Evolutionary conservation across 2,888 invertebrate species (phyloP).

Genomic region (Sarcophaga subvicina): DNA sequence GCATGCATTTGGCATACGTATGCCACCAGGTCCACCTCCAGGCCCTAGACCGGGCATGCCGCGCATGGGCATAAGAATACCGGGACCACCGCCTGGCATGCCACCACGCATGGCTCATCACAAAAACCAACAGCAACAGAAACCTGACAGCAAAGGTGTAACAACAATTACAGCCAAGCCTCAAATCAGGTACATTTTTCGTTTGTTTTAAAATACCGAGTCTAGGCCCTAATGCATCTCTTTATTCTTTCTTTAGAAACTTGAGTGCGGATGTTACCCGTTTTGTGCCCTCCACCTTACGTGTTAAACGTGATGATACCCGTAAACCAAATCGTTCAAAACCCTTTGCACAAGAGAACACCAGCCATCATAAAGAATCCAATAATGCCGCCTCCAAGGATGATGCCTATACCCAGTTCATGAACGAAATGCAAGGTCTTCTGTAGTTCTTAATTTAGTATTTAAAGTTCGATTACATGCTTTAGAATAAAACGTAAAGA

Average conservation of each 20-base stretch:
- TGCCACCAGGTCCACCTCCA: constrained; percentile 83
- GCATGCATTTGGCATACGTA: constrained; percentile 78
- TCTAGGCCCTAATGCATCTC: background rate
- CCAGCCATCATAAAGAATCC: constrained; percentile 77
- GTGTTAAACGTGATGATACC: constrained; percentile 94
- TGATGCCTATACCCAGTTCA: constrained; percentile 99
- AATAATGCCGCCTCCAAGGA: constrained; percentile 89
- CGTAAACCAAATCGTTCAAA: constrained; percentile 82
- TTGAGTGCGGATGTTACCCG: constrained; percentile 96
- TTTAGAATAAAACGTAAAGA: background rate
- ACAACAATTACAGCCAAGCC: constrained; percentile 98
- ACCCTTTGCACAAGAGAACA: constrained; percentile 83
- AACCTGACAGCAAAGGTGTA: constrained; percentile 86
- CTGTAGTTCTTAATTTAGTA: constrained; percentile 83
- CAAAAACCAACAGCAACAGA: constrained; percentile 83
- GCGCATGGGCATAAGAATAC: constrained; percentile 83
- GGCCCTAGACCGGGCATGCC: constrained; percentile 83
- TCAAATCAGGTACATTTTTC: constrained; percentile 87
- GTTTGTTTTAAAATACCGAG: background rate
- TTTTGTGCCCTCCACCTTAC: constrained; percentile 95
- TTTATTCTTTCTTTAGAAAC: constrained; percentile 82
- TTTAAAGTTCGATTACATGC: background rate
- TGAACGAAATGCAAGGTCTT: constrained; percentile 98
- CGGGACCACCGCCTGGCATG: constrained; percentile 86
- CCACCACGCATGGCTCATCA: constrained; percentile 82